Percentiles rank a stretch among this genome's conserved stretches.
Evolutionary conservation across 1,140 invertebrate species (phyloP).

Genomic region (Amphibalanus amphitrite): DNA sequence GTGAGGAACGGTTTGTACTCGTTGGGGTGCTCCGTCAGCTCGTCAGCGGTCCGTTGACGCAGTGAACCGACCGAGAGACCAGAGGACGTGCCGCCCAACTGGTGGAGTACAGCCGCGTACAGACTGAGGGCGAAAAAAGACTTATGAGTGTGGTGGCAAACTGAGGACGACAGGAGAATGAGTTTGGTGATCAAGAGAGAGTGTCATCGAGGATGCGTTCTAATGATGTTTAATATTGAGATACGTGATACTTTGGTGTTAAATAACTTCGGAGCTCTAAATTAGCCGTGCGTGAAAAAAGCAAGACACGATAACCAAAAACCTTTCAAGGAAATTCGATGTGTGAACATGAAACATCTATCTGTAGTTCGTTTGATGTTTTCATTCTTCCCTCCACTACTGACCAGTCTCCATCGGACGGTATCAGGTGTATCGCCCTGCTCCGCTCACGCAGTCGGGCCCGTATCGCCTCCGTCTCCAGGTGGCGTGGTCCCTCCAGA

Average conservation of each 20-base stretch:
- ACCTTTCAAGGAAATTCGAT: no score
- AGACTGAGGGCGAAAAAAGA: conserved; percentile 39
- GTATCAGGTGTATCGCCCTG: conserved; percentile 54
- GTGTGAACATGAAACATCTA: no score
- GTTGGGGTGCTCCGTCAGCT: conserved; percentile 54
- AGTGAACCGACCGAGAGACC: conserved; percentile 34
- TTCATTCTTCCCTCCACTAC: conserved; percentile 8
- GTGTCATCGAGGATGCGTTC: no score
- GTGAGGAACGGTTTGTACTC: conserved; percentile 77
- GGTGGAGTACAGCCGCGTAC: conserved; percentile 76
- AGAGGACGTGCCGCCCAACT: conserved; percentile 33
- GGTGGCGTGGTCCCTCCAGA: conserved; percentile 40
- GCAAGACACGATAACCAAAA: no score
- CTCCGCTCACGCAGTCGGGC: conserved; percentile 44
- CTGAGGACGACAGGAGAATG: no score
- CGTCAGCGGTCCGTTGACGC: conserved; percentile 49
- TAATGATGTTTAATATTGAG: no score
- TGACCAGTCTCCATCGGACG: conserved; percentile 82
- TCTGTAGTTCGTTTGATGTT: no score
- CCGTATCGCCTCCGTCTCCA: conserved; percentile 35
- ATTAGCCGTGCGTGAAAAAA: no score
- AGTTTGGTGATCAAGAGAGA: no score
- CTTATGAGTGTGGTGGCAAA: no score
- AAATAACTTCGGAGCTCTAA: no score
- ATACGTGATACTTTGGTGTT: no score